Evolutionary conservation across 2,113 vertebrate species (phyloP), one percentile per base, ranked within the genome.

Genomic region (Meleagris gallopavo): DNA sequence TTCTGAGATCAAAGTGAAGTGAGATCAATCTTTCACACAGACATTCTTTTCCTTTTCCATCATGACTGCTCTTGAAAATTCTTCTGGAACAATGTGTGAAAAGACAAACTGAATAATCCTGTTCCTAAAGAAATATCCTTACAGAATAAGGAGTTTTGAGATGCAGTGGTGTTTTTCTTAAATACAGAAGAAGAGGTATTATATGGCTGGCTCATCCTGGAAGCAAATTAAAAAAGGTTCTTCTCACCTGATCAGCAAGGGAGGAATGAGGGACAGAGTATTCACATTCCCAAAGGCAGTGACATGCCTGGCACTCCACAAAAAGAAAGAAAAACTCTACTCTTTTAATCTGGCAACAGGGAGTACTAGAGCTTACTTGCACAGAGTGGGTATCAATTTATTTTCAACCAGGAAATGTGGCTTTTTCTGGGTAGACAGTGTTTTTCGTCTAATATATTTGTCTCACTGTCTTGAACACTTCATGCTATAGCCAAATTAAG

Each of bases 311-410:
- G 50, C 32, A 66, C 36, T 38, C 11, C 43, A 71, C 27, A 72
- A 50, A 38, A 64, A 54, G 10, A 46, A 76, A 89, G 3, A 2
- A 78, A 65, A 32, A 45, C 18, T 52, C 36, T 6, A 16, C 9
- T 18, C 30, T 7, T 50, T 60, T 40, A 10, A 12, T 57, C 22
- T 43, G 32, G 32, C 32, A 73, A 16, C 36, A 34, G 2, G 34
- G 16, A 34, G 19, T 40, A 43, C 25, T 52, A 13, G 30, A 71
- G 3, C 58, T 43, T 20, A 45, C 27, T 46, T 66, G 15, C 18
- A 73, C 9, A 79, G 38, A 3, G n/a, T 34, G 15, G 0, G 0
- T 20, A 29, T 13, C 24, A 61, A 13, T 14, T 2, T 24, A 58
- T 6, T 66, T 66, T 60, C 14, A 85, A 24, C 16, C 8, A 38